Evolutionary conservation across 2,797 vertebrate genomes (phyloP), one percentile per base, ranked within the genome.

Genomic region (Denticeps clupeoides): DNA sequence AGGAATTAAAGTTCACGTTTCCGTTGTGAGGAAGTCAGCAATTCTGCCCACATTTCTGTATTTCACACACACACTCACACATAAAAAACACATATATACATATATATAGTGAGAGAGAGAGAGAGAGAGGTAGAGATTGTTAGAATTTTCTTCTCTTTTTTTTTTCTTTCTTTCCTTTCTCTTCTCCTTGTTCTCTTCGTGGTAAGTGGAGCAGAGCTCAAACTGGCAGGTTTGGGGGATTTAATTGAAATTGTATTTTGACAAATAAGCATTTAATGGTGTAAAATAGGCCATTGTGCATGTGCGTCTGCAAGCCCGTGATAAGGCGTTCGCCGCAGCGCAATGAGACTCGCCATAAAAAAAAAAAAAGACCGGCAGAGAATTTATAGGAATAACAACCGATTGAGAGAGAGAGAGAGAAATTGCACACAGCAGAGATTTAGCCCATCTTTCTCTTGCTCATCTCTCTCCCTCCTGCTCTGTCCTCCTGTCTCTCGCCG

Each of bases 171-270:
- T 21, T 24, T 41, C 37, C 31, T 23, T 47, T 38, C 23, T 58
- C 49, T 49, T 21, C 53, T 63, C 21, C 1, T 2, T 9, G 7
- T 47, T 55, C 42, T 49, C 18, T 24, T 41, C 32, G 46, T 69
- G 45, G 51, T 55, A 71, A 72, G 58, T 69, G 38, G 59, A 64
- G 56, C 56, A 68, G 55, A 67, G 56, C 55, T 67, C 45, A 69
- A 72, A 73, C 65, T 58, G 60, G 50, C 47, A 59, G 57, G 53
- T 66, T 68, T 70, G 29, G 43, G 47, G 69, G 66, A 71, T 82
- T 82, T 80, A 76, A 85, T 82, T 82, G 71, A 83, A 84, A 84
- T 82, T 77, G 75, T 81, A 79, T 82, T 83, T 81, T 79, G 78
- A 84, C 80, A 85, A 84, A 83, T 83, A 81, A 73, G 71, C 72